Conservation (phyloP, 2,888 invertebrate genomes). For the Synergus laeviventris region DNA sequence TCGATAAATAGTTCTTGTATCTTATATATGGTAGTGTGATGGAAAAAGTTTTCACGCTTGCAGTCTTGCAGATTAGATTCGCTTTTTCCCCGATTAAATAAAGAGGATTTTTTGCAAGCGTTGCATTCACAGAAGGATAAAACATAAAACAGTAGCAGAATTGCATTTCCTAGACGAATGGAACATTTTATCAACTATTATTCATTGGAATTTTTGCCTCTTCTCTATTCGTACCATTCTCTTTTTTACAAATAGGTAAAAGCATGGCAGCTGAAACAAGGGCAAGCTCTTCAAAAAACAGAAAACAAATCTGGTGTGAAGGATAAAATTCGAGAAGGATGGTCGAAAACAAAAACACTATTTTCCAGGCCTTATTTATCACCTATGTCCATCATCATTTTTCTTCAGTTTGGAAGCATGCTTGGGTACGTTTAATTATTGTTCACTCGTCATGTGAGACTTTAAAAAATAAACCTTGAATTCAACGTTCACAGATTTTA, state of each 20-base stretch:
- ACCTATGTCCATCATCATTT: slow-evolving; percentile 81
- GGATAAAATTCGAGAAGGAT: slow-evolving; percentile 78
- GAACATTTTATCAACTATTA: slow-evolving; percentile 42
- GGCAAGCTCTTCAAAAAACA: slow-evolving; percentile 53
- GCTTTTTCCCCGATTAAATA: slow-evolving; percentile 3
- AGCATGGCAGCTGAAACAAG: slow-evolving; percentile 65
- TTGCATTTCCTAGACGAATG: slow-evolving; percentile 42
- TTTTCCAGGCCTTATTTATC: slow-evolving; percentile 81
- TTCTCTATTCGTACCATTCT: slow-evolving; percentile 51
- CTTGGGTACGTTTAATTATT: slow-evolving; percentile 78
- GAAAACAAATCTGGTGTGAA: slow-evolving; percentile 69
- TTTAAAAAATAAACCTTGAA: background rate
- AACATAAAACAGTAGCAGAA: slow-evolving; percentile 40
- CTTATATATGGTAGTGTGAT: background rate
- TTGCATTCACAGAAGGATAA: slow-evolving; percentile 36
- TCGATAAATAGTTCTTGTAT: background rate
- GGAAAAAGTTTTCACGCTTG: slow-evolving; percentile 2
- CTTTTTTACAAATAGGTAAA: slow-evolving; percentile 72
- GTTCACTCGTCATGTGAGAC: slow-evolving; percentile 24
- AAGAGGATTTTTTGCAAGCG: slow-evolving; percentile 32
- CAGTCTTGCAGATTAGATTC: slow-evolving; percentile 19
- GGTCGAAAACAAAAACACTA: slow-evolving; percentile 81
- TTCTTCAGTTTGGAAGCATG: slow-evolving; percentile 82
- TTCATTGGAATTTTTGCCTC: slow-evolving; percentile 44
- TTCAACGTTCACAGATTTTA: background rate